These are phyloP conservation scores for Mus pahari DNA, from an alignment of 2,113 vertebrate genomes.

Conservation along the genomic window DNA sequence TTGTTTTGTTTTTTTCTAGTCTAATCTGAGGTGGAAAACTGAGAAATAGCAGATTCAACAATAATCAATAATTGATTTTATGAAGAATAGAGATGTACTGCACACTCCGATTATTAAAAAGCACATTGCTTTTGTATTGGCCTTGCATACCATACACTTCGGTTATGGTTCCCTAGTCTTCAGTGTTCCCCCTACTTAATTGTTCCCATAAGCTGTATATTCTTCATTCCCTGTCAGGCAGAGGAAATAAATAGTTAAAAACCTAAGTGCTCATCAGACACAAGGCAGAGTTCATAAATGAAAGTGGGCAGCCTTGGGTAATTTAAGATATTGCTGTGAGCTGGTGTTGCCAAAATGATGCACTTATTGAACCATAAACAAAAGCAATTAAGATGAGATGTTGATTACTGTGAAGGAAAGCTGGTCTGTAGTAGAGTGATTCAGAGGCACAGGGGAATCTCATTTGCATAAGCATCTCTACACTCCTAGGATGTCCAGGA, in stretches of 20 bases:
- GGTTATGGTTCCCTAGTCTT: conserved; percentile 73
- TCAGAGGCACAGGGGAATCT: neutral
- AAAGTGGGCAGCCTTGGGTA: conserved; percentile 74
- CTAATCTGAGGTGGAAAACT: conserved; percentile 79
- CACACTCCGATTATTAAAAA: conserved; percentile 72
- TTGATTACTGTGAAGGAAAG: conserved; percentile 71
- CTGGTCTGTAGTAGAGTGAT: neutral
- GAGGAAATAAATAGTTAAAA: conserved; percentile 81
- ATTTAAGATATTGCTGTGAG: conserved; percentile 83
- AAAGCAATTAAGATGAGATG: conserved; percentile 79
- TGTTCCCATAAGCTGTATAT: conserved; percentile 71
- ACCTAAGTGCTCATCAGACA: conserved; percentile 75
- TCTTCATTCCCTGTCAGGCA: conserved; percentile 61
- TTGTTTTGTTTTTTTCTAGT: neutral
- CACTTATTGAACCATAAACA: conserved; percentile 80
- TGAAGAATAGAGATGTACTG: conserved; percentile 74
- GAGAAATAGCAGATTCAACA: conserved; percentile 74
- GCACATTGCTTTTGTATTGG: conserved; percentile 74
- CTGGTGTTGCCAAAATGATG: conserved; percentile 71
- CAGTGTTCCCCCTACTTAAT: conserved; percentile 34
- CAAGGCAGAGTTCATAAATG: conserved; percentile 73
- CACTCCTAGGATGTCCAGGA: neutral
- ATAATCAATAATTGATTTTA: conserved; percentile 80
- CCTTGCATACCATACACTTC: conserved; percentile 7
- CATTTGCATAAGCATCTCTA: conserved; percentile 36